A percentile compares a stretch with the other conserved stretches of the same genome.
phyloP scores from a whole-genome alignment of 2,797 vertebrate species.

The Gymnothorax reevesii region DNA sequence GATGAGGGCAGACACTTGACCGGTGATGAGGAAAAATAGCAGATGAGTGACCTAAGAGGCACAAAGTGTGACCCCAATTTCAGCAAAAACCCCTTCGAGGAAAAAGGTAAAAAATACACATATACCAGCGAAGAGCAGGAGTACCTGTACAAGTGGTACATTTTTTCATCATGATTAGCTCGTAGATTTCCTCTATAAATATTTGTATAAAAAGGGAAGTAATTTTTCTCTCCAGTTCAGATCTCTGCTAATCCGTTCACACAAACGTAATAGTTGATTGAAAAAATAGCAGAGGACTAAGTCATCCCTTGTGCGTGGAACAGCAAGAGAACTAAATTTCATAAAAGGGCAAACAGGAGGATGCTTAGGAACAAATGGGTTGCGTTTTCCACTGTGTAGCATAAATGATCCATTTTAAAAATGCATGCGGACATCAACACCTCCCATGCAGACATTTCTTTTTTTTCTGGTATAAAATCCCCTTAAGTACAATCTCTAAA shows the following conservation, averaged over 20 bases:
- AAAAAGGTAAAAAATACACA: not conserved
- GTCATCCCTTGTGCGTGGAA: not conserved
- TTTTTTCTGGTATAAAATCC: constrained; percentile 1
- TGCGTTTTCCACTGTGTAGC: constrained; percentile 23
- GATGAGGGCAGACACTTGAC: not conserved
- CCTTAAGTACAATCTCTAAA: constrained; percentile 26
- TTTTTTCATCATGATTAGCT: not conserved
- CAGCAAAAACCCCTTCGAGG: not conserved
- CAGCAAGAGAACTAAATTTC: not conserved
- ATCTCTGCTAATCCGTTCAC: constrained; percentile 9
- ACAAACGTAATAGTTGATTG: constrained; percentile 35
- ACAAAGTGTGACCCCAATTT: not conserved
- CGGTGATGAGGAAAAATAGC: not conserved
- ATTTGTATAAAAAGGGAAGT: constrained; percentile 20
- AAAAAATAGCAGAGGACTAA: not conserved
- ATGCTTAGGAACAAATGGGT: not conserved
- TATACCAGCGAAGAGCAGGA: not conserved
- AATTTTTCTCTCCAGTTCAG: not conserved
- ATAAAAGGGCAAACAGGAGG: not conserved
- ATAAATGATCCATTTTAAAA: constrained; percentile 21
- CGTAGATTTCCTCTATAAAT: constrained; percentile 9
- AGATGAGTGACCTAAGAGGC: not conserved
- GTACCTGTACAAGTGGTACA: not conserved
- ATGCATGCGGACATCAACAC: constrained; percentile 8
- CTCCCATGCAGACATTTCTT: constrained; percentile 20